These are phyloP conservation scores for Alligator sinensis DNA, from an alignment of 2,113 vertebrate genomes.

Conservation along the genomic window DNA sequence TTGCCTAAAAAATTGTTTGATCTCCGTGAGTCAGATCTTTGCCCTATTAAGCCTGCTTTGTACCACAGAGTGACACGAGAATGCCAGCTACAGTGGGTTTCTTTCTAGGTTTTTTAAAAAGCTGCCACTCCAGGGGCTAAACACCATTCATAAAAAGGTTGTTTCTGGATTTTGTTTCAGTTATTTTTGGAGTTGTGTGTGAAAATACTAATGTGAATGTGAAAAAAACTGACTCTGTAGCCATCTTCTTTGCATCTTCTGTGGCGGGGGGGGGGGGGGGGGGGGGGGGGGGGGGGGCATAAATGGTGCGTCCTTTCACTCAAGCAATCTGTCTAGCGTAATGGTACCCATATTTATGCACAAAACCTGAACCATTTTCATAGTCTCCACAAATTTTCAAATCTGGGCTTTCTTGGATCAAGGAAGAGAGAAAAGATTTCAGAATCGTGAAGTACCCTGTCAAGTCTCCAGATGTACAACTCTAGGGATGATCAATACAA, in stretches of 20 bases:
- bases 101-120: not conserved
- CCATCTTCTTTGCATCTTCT: not conserved
- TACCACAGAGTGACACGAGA: not conserved
- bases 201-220: not conserved
- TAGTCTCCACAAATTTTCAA: not conserved
- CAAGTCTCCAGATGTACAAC: not conserved
- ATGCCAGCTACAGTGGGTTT: not conserved
- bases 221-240: not conserved
- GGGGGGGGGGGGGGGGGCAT: not conserved
- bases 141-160: not conserved
- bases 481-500: not conserved
- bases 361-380: no score
- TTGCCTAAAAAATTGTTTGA: not conserved
- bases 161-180: not conserved
- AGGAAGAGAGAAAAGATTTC: not conserved
- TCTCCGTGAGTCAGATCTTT: not conserved
- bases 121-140: not conserved
- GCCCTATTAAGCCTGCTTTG: not conserved
- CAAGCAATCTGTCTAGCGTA: not conserved
- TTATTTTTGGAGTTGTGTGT: not conserved
- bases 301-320: not conserved
- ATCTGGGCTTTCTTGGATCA: not conserved
- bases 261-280: not conserved
- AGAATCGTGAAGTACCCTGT: not conserved
- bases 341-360: not conserved